phyloP scores from a whole-genome alignment of 2,888 invertebrate species.

The Erpobdella octoculata region DNA sequence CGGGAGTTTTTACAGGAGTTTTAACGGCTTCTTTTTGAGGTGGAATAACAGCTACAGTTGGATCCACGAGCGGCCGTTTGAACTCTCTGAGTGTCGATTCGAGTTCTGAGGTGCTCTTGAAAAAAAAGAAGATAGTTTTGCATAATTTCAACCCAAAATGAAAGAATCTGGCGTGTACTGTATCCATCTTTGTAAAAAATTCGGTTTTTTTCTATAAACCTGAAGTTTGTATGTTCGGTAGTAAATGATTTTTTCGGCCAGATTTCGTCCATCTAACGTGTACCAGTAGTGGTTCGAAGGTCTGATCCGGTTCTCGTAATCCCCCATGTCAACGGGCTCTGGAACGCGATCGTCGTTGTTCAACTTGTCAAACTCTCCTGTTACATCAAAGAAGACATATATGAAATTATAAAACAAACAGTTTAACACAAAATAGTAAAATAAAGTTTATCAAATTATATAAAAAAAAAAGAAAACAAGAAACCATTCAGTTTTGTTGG shows the following conservation, averaged over 20 bases:
- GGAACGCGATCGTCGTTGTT: background rate
- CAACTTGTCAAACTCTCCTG: too few species aligned
- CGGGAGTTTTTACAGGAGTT: too few species aligned
- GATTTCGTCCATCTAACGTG: slow-evolving; percentile 23
- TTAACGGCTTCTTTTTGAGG: background rate
- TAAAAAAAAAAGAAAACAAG: too few species aligned
- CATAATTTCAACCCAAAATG: too few species aligned
- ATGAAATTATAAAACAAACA: background rate
- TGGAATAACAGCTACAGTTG: background rate
- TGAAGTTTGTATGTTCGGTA: slow-evolving; percentile 17
- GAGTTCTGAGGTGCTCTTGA: slow-evolving; percentile 13
- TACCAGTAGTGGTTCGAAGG: slow-evolving; percentile 29
- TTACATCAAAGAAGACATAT: too few species aligned
- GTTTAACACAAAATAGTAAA: background rate
- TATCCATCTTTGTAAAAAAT: background rate
- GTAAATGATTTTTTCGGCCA: slow-evolving; percentile 30
- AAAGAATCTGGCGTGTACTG: too few species aligned
- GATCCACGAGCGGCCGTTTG: background rate
- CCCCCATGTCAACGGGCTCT: slow-evolving; percentile 28
- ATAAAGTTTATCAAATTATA: background rate
- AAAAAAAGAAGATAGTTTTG: background rate
- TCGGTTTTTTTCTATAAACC: background rate
- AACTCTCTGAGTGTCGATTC: slow-evolving; percentile 7
- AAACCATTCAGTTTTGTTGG: background rate
- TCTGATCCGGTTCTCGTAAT: slow-evolving; percentile 26